Conservation (phyloP, 2,113 vertebrate species). For the Xiphias gladius region DNA sequence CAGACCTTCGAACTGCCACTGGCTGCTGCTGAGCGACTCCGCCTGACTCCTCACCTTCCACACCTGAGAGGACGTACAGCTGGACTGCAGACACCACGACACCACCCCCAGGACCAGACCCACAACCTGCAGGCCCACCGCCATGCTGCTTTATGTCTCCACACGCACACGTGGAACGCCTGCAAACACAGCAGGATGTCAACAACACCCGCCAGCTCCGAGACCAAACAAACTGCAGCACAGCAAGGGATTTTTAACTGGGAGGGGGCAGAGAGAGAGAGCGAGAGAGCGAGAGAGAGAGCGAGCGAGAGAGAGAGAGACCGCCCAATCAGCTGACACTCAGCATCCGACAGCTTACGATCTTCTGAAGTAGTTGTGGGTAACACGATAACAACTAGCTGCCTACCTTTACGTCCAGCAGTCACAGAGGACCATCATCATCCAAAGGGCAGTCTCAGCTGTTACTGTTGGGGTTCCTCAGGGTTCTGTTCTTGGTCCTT, state of each 20-base stretch:
- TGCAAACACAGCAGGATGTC: background rate
- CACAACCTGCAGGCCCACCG: slow-evolving; percentile 76
- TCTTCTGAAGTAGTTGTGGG: too few species aligned
- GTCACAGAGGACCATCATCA: background rate
- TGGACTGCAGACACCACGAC: slow-evolving; percentile 82
- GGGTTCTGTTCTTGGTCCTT: background rate
- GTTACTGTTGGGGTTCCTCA: background rate
- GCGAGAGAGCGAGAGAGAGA: too few species aligned
- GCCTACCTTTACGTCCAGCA: background rate
- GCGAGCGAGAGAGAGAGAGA: too few species aligned
- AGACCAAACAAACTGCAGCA: background rate
- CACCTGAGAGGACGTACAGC: slow-evolving; percentile 81
- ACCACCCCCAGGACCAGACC: slow-evolving; percentile 82
- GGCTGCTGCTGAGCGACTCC: slow-evolving; percentile 69
- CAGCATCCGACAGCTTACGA: too few species aligned
- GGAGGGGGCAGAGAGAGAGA: background rate
- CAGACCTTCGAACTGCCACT: slow-evolving; percentile 87
- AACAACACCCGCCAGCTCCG: background rate
- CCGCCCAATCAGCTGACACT: too few species aligned
- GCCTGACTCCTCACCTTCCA: slow-evolving; percentile 81
- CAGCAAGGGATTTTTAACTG: background rate
- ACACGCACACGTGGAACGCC: background rate
- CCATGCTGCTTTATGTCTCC: slow-evolving; percentile 43
- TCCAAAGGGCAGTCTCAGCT: too few species aligned
- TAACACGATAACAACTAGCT: too few species aligned